phyloP scores from a whole-genome alignment of 2,888 invertebrate genomes.

The Drosophila demipolita region DNA sequence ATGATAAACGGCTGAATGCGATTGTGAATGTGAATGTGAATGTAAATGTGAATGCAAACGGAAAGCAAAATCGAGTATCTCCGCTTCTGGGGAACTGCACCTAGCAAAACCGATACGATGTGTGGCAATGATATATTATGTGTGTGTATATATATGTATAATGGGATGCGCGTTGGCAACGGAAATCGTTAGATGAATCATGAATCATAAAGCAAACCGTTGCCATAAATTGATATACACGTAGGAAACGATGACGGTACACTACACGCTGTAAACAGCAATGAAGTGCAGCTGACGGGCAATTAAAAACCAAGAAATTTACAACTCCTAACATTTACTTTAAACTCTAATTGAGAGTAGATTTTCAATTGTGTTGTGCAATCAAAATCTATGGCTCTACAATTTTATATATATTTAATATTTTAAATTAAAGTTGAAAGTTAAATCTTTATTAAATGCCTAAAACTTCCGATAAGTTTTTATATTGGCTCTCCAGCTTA shows the following conservation, averaged over 20 bases:
- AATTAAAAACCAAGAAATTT: not conserved
- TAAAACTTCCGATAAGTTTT: not conserved
- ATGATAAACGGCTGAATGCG: conserved; percentile 29
- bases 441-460: not conserved
- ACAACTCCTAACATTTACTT: not conserved
- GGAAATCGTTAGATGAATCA: conserved; percentile 72
- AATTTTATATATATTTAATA: not conserved
- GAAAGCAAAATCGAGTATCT: conserved; percentile 13
- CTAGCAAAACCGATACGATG: conserved; percentile 24
- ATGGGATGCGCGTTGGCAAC: conserved; percentile 66
- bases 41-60: not conserved
- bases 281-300: not conserved
- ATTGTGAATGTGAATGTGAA: not conserved
- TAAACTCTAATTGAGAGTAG: not conserved
- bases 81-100: conserved; percentile 9
- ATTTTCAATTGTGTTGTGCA: not conserved
- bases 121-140: conserved; percentile 1
- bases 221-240: conserved; percentile 21
- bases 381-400: not conserved
- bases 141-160: conserved; percentile 5
- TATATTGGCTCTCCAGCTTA: not conserved
- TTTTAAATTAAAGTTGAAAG: too few species aligned
- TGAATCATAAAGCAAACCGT: conserved; percentile 45
- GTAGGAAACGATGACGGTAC: not conserved
- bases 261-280: not conserved